These are phyloP conservation scores for Ctenodactylus gundi DNA, from an alignment of 2,113 vertebrate genomes.

Conservation along the genomic window DNA sequence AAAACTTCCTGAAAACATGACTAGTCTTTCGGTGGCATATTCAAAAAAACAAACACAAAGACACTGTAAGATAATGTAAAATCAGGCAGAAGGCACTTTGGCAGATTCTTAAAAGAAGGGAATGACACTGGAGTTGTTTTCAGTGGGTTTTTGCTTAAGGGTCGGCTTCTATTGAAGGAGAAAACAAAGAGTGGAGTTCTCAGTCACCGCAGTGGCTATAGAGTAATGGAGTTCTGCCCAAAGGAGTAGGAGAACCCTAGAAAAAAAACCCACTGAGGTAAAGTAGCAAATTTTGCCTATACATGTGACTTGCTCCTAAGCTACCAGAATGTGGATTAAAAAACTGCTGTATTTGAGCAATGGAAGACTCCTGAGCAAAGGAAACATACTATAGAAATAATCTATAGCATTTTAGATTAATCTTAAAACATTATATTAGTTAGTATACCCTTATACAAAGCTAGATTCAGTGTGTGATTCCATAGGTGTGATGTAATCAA, in stretches of 20 bases:
- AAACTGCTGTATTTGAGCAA: background rate
- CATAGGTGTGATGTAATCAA: background rate
- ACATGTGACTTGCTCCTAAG: background rate
- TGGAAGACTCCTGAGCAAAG: background rate
- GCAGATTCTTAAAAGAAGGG: background rate
- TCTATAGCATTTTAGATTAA: background rate
- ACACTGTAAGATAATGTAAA: too few species aligned
- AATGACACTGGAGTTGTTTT: background rate
- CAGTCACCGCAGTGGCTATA: background rate
- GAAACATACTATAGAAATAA: background rate
- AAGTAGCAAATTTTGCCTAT: background rate
- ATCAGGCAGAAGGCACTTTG: too few species aligned
- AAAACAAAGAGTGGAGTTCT: background rate
- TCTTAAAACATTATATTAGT: background rate
- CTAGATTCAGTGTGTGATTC: background rate
- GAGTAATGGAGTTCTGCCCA: background rate
- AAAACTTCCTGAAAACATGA: too few species aligned
- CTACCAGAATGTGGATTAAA: background rate
- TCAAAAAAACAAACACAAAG: too few species aligned
- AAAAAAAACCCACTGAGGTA: background rate
- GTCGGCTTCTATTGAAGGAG: background rate
- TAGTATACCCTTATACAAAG: background rate
- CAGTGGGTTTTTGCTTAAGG: background rate
- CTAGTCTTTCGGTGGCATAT: too few species aligned
- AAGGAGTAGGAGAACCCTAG: background rate